A percentile compares a stretch with the other conserved stretches of the same genome.
These are phyloP conservation scores for Drosophila kurseongensis DNA, from an alignment of 1,140 invertebrate genomes.

Conservation along the genomic window DNA sequence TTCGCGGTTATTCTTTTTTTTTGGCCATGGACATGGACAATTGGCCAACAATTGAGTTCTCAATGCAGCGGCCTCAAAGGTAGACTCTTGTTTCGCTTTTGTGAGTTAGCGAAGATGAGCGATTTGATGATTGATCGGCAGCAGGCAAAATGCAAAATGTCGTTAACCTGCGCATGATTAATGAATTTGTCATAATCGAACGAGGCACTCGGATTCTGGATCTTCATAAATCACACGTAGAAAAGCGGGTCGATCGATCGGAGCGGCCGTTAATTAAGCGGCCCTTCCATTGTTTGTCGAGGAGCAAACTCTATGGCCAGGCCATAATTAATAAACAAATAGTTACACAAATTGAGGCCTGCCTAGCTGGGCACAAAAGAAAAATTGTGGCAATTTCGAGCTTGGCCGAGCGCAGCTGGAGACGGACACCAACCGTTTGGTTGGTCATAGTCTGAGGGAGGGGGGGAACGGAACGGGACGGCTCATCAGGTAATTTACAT, in stretches of 20 bases:
- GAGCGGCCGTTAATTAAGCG: constrained; percentile 62
- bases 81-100: neutral
- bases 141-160: constrained; percentile 68
- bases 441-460: neutral
- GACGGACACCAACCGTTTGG: constrained; percentile 31
- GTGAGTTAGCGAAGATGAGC: constrained; percentile 2
- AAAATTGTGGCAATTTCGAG: constrained; percentile 71
- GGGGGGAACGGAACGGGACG: neutral
- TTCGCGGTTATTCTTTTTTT: constrained; percentile 10
- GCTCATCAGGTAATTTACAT: constrained; percentile 79
- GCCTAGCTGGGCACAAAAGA: constrained; percentile 23
- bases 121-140: constrained; percentile 65
- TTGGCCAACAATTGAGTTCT: neutral
- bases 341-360: constrained; percentile 49
- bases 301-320: constrained; percentile 26
- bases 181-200: constrained; percentile 74
- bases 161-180: constrained; percentile 76
- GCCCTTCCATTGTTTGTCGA: constrained; percentile 36
- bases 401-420: constrained; percentile 67
- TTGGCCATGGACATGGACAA: neutral
- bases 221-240: constrained; percentile 68
- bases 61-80: constrained; percentile 4
- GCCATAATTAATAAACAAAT: constrained; percentile 79
- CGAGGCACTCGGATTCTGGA: constrained; percentile 13
- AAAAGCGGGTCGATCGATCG: constrained; percentile 59